Percentiles rank a stretch among this genome's conserved stretches.
Evolutionary conservation across 2,888 invertebrate species (phyloP).

Genomic region (Pollenia amentaria): DNA sequence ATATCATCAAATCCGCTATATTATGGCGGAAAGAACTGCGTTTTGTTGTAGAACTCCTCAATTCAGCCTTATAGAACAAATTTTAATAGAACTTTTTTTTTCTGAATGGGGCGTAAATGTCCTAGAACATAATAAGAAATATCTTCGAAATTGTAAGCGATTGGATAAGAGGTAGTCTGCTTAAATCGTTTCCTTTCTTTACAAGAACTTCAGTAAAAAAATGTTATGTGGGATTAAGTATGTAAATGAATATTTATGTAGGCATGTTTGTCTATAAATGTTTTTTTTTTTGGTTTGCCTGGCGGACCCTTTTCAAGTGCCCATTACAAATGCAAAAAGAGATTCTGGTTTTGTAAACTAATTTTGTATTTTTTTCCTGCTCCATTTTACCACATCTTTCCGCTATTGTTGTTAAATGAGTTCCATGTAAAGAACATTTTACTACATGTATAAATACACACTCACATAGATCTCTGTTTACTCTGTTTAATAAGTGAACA

Average conservation of each 20-base stretch:
- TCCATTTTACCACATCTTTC: slow-evolving; percentile 40
- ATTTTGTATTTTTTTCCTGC: slow-evolving; percentile 15
- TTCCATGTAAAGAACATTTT: slow-evolving; percentile 57
- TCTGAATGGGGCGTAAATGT: too few relatives aligned
- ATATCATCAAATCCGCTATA: too few relatives aligned
- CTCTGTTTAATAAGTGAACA: slow-evolving; percentile 6
- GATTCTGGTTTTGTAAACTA: slow-evolving; percentile 17
- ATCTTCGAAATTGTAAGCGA: too few relatives aligned
- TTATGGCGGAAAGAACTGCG: too few relatives aligned
- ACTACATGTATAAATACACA: slow-evolving; percentile 10
- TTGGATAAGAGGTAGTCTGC: too few relatives aligned
- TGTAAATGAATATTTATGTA: slow-evolving; percentile 12
- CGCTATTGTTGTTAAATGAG: slow-evolving; percentile 61
- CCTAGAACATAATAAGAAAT: too few relatives aligned
- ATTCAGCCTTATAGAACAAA: too few relatives aligned
- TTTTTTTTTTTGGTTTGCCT: slow-evolving; percentile 23
- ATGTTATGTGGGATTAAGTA: not conserved
- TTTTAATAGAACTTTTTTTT: too few relatives aligned
- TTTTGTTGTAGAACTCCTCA: too few relatives aligned
- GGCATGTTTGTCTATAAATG: not conserved
- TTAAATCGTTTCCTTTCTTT: too few relatives aligned
- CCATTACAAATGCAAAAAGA: slow-evolving; percentile 52
- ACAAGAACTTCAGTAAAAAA: too few relatives aligned
- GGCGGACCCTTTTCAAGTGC: slow-evolving; percentile 52
- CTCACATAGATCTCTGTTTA: not conserved